A percentile compares a stretch with the other conserved stretches of the same genome.
Evolutionary conservation across 2,113 vertebrate genomes (phyloP).

Genomic region (Arenaria interpres): DNA sequence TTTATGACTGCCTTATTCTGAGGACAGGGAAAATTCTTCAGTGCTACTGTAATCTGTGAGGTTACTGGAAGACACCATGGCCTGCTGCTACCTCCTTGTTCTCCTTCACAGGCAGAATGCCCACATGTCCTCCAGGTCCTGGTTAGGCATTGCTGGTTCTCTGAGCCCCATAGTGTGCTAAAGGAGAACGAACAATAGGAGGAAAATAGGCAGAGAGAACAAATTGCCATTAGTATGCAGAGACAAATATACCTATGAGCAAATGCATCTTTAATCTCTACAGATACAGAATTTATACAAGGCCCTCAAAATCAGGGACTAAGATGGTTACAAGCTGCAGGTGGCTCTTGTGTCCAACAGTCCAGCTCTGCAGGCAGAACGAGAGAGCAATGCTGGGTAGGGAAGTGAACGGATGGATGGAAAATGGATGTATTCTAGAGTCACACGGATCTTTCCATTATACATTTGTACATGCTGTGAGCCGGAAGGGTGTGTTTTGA

Average conservation of each 20-base stretch:
- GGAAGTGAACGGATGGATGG: background rate
- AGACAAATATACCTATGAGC: background rate
- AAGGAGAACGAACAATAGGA: fast-evolving
- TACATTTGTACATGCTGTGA: background rate
- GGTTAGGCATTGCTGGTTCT: background rate
- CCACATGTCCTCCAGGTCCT: background rate
- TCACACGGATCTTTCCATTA: background rate
- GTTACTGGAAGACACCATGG: background rate
- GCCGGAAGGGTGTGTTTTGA: background rate
- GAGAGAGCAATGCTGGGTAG: background rate
- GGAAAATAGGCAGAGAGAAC: background rate
- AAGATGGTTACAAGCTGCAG: background rate
- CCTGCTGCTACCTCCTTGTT: background rate
- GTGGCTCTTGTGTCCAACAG: fast-evolving
- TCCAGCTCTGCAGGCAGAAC: background rate
- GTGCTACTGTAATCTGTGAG: background rate
- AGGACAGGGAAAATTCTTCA: background rate
- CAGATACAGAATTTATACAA: background rate
- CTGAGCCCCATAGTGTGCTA: background rate
- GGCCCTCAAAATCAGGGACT: background rate
- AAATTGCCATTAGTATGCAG: background rate
- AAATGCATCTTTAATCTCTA: background rate
- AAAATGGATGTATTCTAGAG: background rate
- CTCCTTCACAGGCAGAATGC: background rate
- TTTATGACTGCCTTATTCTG: background rate